Evolutionary conservation across 2,888 invertebrate genomes (phyloP).

Genomic region (Luperina nickerlii): DNA sequence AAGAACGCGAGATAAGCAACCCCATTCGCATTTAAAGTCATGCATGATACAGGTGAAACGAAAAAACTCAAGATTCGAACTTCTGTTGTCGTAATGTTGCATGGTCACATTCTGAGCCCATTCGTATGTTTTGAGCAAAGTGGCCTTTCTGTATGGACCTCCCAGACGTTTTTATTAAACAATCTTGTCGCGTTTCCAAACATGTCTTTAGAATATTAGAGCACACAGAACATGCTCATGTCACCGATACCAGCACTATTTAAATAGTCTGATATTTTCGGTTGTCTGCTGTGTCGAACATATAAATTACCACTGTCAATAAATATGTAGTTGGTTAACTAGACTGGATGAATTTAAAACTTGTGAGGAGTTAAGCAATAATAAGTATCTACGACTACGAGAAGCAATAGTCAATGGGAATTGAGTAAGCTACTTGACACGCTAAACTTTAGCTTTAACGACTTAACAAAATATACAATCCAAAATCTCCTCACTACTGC

Average conservation of each 20-base stretch:
- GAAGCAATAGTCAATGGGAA: slow-evolving; percentile 28
- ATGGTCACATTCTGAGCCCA: neutral
- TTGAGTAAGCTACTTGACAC: slow-evolving; percentile 43
- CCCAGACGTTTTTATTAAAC: slow-evolving; percentile 7
- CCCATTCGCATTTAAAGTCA: slow-evolving; percentile 1
- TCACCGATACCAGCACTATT: slow-evolving; percentile 41
- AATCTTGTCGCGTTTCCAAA: slow-evolving; percentile 48
- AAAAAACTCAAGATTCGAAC: neutral
- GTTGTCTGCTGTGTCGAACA: slow-evolving; percentile 41
- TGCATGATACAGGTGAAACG: neutral
- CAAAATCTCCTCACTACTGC: slow-evolving; percentile 9
- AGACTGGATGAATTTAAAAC: slow-evolving; percentile 48
- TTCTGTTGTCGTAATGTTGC: neutral
- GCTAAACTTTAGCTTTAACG: slow-evolving; percentile 37
- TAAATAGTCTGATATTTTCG: slow-evolving; percentile 54
- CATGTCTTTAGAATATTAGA: slow-evolving; percentile 53
- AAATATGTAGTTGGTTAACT: slow-evolving; percentile 25
- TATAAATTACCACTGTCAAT: slow-evolving; percentile 53
- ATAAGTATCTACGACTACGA: slow-evolving; percentile 30
- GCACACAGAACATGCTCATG: slow-evolving; percentile 43
- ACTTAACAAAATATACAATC: slow-evolving; percentile 31
- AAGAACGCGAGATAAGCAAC: slow-evolving; percentile 14
- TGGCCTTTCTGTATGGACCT: slow-evolving; percentile 21
- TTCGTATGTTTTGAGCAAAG: slow-evolving; percentile 8
- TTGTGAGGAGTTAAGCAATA: slow-evolving; percentile 46